Conservation (phyloP, 2,888 invertebrate species). For the Cosmia pyralina region DNA sequence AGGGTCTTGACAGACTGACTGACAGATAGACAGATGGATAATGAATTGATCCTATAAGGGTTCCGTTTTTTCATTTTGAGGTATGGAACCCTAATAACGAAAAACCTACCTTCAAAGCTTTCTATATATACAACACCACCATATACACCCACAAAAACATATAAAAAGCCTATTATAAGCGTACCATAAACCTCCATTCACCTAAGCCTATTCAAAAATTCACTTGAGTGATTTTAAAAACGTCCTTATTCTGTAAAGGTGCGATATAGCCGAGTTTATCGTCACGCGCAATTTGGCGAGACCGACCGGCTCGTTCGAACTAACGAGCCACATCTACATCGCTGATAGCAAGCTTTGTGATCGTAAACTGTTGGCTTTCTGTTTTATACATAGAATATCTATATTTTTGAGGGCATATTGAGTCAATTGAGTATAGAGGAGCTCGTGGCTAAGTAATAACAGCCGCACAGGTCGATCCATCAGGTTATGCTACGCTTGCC, state of each 20-base stretch:
- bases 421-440: slow-evolving; percentile 13
- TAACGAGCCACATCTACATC: slow-evolving; percentile 68
- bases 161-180: slow-evolving; percentile 56
- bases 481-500: too few species aligned
- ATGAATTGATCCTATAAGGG: too few species aligned
- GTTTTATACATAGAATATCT: slow-evolving; percentile 47
- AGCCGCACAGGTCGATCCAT: too few species aligned
- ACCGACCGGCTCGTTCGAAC: slow-evolving; percentile 56
- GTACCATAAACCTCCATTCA: slow-evolving; percentile 63
- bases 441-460: too few species aligned
- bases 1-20: too few species aligned
- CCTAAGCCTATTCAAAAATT: slow-evolving; percentile 67
- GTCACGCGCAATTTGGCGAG: slow-evolving; percentile 80
- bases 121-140: slow-evolving; percentile 5
- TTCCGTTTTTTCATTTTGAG: too few species aligned
- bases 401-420: slow-evolving; percentile 28
- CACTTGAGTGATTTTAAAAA: slow-evolving; percentile 76
- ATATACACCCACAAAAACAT: slow-evolving; percentile 65
- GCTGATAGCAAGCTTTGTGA: slow-evolving; percentile 64
- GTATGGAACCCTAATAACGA: background rate
- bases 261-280: slow-evolving; percentile 67
- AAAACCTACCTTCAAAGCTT: background rate
- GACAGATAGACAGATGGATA: too few species aligned
- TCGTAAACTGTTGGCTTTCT: slow-evolving; percentile 62
- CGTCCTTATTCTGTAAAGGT: slow-evolving; percentile 71